Percentiles rank a stretch among this genome's conserved stretches.
phyloP scores from a whole-genome alignment of 2,113 vertebrate species.

The Orcinus orca region DNA sequence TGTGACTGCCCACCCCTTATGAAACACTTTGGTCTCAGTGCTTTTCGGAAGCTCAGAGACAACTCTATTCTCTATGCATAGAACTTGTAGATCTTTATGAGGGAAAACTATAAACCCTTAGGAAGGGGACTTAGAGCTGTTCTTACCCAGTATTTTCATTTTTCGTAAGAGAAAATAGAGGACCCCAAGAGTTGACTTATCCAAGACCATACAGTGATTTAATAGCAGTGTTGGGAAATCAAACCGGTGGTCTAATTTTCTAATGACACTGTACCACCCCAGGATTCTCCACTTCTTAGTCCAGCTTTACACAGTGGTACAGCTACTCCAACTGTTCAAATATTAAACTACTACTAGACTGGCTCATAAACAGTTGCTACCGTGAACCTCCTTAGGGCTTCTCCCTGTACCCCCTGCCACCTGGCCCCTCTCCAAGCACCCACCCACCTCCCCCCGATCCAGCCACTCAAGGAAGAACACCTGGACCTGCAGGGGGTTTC shows the following conservation, averaged over 20 bases:
- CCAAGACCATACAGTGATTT: neutral
- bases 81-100: neutral
- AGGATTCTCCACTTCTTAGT: neutral
- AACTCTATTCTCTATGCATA: neutral
- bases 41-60: constrained; percentile 1
- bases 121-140: neutral
- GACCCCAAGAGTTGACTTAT: neutral
- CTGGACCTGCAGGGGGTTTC: neutral
- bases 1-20: neutral
- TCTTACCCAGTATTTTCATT: neutral
- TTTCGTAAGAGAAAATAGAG: neutral
- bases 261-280: neutral
- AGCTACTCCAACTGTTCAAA: neutral
- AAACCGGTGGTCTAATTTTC: neutral
- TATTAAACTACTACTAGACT: neutral
- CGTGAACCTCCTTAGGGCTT: neutral
- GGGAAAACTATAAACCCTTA: neutral
- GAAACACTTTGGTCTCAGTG: constrained; percentile 31
- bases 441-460: fast-evolving
- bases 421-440: neutral
- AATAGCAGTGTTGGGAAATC: neutral
- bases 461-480: neutral
- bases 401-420: neutral
- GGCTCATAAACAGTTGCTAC: neutral
- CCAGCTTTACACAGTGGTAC: neutral